A percentile compares a stretch with the other conserved stretches of the same genome.
phyloP scores from a whole-genome alignment of 2,888 invertebrate genomes.

The Trichacis sp. region DNA sequence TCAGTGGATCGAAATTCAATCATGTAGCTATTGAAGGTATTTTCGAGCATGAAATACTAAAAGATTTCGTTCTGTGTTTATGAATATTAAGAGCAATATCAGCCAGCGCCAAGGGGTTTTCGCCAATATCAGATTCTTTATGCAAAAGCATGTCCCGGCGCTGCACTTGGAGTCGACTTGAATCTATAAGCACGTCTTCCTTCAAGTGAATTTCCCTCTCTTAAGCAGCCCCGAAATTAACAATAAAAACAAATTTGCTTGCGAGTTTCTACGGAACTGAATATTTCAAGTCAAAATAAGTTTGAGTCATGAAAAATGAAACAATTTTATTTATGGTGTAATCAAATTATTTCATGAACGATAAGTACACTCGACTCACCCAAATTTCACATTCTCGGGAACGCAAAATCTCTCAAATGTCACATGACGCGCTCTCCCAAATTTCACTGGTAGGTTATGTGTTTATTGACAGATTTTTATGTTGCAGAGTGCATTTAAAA shows the following conservation, averaged over 20 bases:
- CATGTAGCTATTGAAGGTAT: neutral
- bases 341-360: no score
- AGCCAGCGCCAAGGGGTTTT: neutral
- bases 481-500: no score
- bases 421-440: no score
- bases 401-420: no score
- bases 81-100: neutral
- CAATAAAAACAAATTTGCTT: no score
- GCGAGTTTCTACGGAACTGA: no score
- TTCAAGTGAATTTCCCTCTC: neutral
- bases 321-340: no score
- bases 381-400: no score
- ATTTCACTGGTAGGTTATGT: no score
- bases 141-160: constrained; percentile 4
- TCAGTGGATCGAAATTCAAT: neutral
- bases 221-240: neutral
- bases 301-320: neutral
- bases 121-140: constrained; percentile 2
- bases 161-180: constrained; percentile 1
- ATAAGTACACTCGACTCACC: no score
- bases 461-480: no score
- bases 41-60: neutral
- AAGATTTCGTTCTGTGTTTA: neutral
- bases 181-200: neutral
- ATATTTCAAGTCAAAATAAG: no score